A percentile compares a stretch with the other conserved stretches of the same genome.
Conservation (phyloP, 2,113 vertebrate genomes). For the Oreochromis tanganicae region DNA sequence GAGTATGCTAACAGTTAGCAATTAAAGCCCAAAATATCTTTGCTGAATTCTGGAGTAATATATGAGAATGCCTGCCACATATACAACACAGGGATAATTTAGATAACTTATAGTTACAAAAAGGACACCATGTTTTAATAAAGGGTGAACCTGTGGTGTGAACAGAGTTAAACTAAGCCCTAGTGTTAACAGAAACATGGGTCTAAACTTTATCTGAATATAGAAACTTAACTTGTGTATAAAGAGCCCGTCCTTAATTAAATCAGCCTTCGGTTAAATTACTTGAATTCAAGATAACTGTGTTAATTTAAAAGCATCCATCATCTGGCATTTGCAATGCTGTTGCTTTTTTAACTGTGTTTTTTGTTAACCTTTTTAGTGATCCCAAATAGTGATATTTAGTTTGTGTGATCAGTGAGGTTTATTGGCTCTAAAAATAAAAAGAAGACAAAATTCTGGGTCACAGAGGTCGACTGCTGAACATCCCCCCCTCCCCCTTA, state of each 20-base stretch:
- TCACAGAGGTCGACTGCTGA: background rate
- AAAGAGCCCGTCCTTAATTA: background rate
- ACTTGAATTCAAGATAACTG: background rate
- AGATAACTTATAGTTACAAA: background rate
- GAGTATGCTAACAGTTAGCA: conserved; percentile 41
- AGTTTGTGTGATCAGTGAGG: background rate
- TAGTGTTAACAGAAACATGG: background rate
- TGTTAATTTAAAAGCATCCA: background rate
- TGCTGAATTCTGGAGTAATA: background rate
- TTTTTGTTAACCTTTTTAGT: background rate
- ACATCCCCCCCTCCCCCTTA: background rate
- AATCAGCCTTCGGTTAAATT: conserved; percentile 11
- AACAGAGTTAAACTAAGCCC: background rate
- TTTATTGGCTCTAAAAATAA: background rate
- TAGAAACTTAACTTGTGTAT: background rate
- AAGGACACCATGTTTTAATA: background rate
- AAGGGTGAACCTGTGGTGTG: background rate
- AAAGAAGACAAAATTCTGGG: background rate
- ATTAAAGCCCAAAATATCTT: background rate
- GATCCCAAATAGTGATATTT: background rate
- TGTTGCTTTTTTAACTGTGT: conserved; percentile 1
- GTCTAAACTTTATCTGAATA: background rate
- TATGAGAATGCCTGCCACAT: background rate
- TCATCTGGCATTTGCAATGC: background rate
- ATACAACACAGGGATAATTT: background rate